phyloP scores from a whole-genome alignment of 2,113 vertebrate species.

The Dolichotis patagonum region DNA sequence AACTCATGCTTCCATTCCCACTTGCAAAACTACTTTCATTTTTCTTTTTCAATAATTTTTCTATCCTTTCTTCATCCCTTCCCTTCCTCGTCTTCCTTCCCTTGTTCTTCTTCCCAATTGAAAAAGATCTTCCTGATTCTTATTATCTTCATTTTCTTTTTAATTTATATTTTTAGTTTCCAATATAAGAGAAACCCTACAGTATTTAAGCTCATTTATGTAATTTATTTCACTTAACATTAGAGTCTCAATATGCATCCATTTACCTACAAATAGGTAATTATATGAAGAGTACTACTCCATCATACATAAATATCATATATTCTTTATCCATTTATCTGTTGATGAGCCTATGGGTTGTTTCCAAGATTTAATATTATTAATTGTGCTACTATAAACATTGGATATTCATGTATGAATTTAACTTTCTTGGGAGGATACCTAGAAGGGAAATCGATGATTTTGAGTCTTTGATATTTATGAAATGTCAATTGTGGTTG shows the following conservation, averaged over 20 bases:
- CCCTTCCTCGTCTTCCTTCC: background rate
- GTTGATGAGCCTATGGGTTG: background rate
- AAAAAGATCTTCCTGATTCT: background rate
- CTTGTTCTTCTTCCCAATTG: background rate
- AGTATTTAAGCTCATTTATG: background rate
- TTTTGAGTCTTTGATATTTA: background rate
- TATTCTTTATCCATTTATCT: background rate
- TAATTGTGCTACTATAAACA: background rate
- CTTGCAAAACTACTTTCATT: background rate
- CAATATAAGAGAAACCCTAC: background rate
- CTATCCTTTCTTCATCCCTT: background rate
- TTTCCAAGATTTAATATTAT: background rate
- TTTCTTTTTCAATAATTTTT: background rate
- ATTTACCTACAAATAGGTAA: background rate
- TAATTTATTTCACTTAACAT: background rate
- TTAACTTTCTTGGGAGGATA: background rate
- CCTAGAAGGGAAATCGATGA: background rate
- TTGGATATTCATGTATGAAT: background rate
- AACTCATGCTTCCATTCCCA: background rate
- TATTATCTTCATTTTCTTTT: background rate
- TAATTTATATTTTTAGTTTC: background rate
- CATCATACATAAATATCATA: background rate
- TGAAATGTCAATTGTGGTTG: background rate
- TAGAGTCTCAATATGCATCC: background rate
- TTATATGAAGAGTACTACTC: background rate